Evolutionary conservation across 2,113 vertebrate genomes (phyloP).

Genomic region (Harpagus bidentatus): DNA sequence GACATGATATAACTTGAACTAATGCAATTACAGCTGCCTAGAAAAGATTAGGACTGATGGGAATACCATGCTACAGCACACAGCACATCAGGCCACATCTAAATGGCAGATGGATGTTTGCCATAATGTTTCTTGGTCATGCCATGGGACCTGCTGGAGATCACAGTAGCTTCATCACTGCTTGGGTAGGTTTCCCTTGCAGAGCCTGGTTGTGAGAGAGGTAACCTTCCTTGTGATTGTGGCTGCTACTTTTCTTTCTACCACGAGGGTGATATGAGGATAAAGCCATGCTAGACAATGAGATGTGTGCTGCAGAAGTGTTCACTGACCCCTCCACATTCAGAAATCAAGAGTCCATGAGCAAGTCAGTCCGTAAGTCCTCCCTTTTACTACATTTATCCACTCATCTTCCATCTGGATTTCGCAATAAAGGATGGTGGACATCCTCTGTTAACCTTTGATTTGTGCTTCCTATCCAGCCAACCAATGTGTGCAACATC

Average conservation of each 20-base stretch:
- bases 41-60: not conserved
- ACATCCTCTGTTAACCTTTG: not conserved
- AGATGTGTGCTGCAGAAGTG: not conserved
- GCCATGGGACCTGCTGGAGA: not conserved
- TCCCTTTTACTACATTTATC: not conserved
- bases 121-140: not conserved
- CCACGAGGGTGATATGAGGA: not conserved
- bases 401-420: not conserved
- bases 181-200: not conserved
- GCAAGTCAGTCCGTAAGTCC: not conserved
- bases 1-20: not conserved
- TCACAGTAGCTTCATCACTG: not conserved
- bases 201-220: not conserved
- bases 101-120: not conserved
- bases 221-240: not conserved
- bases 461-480: not conserved
- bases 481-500: not conserved
- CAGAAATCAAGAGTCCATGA: not conserved
- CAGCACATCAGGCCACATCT: not conserved
- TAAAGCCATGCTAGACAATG: not conserved
- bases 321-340: not conserved
- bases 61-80: not conserved
- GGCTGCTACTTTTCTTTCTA: not conserved
- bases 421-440: not conserved
- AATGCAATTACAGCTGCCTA: not conserved